Evolutionary conservation across 2,888 invertebrate species (phyloP).

Genomic region (Dicranocentrus wangi): DNA sequence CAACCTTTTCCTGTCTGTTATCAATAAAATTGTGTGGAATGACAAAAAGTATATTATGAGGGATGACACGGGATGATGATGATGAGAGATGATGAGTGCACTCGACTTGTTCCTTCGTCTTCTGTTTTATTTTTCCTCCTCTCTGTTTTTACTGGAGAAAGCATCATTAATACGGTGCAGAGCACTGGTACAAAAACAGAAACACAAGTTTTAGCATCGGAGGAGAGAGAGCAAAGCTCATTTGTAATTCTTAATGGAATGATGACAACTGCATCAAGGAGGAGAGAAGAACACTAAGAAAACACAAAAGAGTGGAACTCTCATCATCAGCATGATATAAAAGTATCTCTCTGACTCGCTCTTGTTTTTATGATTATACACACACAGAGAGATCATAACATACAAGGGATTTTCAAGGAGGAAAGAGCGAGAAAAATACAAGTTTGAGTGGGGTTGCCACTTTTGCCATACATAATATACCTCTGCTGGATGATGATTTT

Average conservation of each 20-base stretch:
- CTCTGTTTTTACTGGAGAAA: slow-evolving; percentile 28
- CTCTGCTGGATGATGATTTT: too few relatives aligned
- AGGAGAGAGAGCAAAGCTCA: slow-evolving; percentile 12
- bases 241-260: slow-evolving; percentile 62
- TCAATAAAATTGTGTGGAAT: slow-evolving; percentile 36
- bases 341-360: too few relatives aligned
- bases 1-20: slow-evolving; percentile 27
- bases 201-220: too few relatives aligned
- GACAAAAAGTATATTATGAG: not conserved
- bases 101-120: not conserved
- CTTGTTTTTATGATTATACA: too few relatives aligned
- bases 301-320: too few relatives aligned
- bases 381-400: too few relatives aligned
- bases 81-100: slow-evolving; percentile 30
- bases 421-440: not conserved
- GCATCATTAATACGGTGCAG: slow-evolving; percentile 23
- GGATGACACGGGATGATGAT: slow-evolving; percentile 52
- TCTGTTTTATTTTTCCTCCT: slow-evolving; percentile 1
- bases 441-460: not conserved
- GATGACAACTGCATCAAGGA: slow-evolving; percentile 56
- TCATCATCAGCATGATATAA: too few relatives aligned
- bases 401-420: too few relatives aligned
- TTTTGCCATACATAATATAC: not conserved
- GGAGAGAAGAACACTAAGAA: too few relatives aligned
- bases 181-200: too few relatives aligned